Conservation (phyloP, 2,113 vertebrate genomes). For the Oenanthe oenanthe region DNA sequence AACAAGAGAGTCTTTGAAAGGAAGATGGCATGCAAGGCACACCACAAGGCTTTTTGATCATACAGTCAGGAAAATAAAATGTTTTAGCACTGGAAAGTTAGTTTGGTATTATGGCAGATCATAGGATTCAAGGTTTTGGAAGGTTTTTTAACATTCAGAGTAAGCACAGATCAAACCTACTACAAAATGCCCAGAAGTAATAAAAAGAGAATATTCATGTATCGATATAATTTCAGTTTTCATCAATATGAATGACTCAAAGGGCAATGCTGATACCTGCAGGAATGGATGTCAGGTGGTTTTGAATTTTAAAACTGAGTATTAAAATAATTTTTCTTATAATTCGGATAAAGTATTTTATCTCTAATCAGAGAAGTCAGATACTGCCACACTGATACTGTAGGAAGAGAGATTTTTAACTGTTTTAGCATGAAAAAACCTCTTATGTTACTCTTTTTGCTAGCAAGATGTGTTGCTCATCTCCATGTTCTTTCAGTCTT, state of each 20-base stretch:
- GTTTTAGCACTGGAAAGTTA: background rate
- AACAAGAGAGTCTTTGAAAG: background rate
- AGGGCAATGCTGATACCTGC: background rate
- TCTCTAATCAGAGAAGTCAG: background rate
- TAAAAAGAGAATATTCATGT: slow-evolving; percentile 45
- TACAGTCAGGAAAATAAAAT: background rate
- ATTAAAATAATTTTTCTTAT: background rate
- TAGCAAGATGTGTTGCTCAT: fast-evolving
- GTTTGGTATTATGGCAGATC: background rate
- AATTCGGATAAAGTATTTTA: background rate
- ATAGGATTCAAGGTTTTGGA: background rate
- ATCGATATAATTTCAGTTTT: background rate
- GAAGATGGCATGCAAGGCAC: background rate
- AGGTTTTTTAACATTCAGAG: background rate
- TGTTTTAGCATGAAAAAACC: background rate
- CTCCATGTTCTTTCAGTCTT: background rate
- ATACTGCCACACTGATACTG: background rate
- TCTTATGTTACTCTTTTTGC: background rate
- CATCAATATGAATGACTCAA: slow-evolving; percentile 10
- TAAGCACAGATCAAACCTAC: slow-evolving; percentile 7
- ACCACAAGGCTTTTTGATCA: slow-evolving; percentile 14
- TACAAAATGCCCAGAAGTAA: slow-evolving; percentile 33
- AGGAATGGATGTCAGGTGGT: background rate
- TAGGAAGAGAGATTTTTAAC: background rate
- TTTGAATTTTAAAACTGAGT: background rate